Base-by-base conservation (phyloP, 2,113 vertebrate genomes). In the Sinocyclocheilus anophthalmus region DNA sequence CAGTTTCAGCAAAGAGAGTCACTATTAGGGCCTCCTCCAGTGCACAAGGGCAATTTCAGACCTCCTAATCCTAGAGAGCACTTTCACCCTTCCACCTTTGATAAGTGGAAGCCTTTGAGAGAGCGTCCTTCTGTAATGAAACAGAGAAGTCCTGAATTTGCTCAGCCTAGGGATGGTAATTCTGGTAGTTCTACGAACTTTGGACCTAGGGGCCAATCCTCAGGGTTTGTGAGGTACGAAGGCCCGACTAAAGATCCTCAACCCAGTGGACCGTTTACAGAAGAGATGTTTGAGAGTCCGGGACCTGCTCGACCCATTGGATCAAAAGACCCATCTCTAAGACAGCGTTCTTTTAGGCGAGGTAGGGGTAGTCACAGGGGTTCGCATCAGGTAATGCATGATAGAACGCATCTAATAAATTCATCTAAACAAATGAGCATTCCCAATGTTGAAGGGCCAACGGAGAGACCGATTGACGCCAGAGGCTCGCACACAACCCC, bases 131-230 rank as follows among this genome's bases (percentile, higher is more conserved):
- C 80, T 48, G 79, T 89, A n/a, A 86, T 73, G 42, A 86, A 84
- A 67, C n/a, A 1, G 77, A 89, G 76, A 88, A 48, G 37, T 39
- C 69, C 69, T 39, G 18, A 45, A 55, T 69, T 70, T 67, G 0
- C 16, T 67, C 76, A 65, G 45, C 53, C 5, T 61, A 10, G 8
- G 22, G 20, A n/a, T 61, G 22, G 22, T n/a, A n/a, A n/a, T n/a
- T n/a, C 57, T n/a, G 22, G 8, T 61, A 61, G 8, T 59, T 22
- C 18, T 22, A 59, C 57, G 0, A 61, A n/a, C 57, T 61, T 61
- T 61, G 57, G 57, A 61, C 45, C 76, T 33, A 75, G 94, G 87
- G 95, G 90, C 1, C 92, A 92, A 0, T 87, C 86, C 26, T 92
- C 93, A 83, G 67, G 8, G 5, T 73, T 73, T 42, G 37, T 9